Base-by-base conservation (phyloP, 2,888 invertebrate genomes). In the Xylota segnis region DNA sequence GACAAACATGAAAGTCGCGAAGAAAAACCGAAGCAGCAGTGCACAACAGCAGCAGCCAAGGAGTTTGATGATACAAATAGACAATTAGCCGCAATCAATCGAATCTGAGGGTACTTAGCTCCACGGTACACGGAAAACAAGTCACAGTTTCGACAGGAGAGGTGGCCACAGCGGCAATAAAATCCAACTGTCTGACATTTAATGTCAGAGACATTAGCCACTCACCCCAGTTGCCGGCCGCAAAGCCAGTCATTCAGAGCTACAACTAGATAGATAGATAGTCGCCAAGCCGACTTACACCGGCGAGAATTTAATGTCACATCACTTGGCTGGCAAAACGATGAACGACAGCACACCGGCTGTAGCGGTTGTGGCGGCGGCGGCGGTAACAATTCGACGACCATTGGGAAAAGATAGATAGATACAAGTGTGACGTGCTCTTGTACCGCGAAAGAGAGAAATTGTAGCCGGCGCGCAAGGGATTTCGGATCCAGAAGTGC, bases 41-140 rank as follows among this genome's bases (percentile, higher is more conserved):
- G 78, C 47, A 37, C 52, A 45, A 32, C 43, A 40, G 66, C 68
- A 68, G 52, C 54, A 81, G 50, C 61, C 29, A 45, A 50, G 50
- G 45, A 72, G 82, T 82, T 68, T 68, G 86, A 86, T 82, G 86
- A 86, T 86, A 86, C 86, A 86, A 86, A 86, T 82, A 82, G 86
- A 86, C 86, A 86, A 86, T 86, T 86, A 86, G 86, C 76, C 72
- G 72, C 86, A 86, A 86, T 86, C 86, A 86, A 86, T 86, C 86
- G 86, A 82, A 86, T 86, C 82, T 56, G 81, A 81, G 82, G 86
- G 76, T 82, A 86, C 86, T 86, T 86, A 86, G 82, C 82, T 82
- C 72, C 61, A 61, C 56, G 82, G 68, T 77, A 86, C 86, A 86
- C 86, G 76, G 82, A 86, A 82, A 72, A 82, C 86, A 82, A 86